These are phyloP conservation scores for Illadopsis cleaveri DNA, from an alignment of 2,113 vertebrate species.

Conservation along the genomic window DNA sequence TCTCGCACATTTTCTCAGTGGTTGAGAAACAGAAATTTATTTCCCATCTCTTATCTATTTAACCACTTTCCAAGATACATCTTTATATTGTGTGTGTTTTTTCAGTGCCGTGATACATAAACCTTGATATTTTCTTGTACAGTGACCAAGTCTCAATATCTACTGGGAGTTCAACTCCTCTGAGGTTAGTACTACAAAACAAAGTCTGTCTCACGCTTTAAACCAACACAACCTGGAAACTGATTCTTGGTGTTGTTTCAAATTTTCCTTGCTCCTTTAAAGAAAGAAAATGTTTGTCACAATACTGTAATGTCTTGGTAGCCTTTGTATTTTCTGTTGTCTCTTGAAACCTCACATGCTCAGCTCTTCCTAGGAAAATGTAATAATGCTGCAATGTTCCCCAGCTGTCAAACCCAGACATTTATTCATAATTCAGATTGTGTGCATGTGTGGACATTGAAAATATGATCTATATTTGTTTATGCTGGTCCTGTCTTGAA, in stretches of 20 bases:
- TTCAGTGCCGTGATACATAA: neutral
- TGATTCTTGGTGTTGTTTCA: neutral
- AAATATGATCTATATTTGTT: neutral
- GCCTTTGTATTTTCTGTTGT: neutral
- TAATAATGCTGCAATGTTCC: neutral
- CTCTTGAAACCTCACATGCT: neutral
- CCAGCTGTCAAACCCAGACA: neutral
- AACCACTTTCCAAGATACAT: neutral
- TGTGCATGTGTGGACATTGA: neutral
- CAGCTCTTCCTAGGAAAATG: neutral
- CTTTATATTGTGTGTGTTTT: accelerated
- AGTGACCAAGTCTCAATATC: neutral
- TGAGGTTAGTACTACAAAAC: neutral
- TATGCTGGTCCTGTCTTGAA: neutral
- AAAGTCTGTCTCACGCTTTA: neutral
- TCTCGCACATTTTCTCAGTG: neutral
- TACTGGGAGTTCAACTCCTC: neutral
- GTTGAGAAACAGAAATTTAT: neutral
- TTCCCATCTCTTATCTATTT: neutral
- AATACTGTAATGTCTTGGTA: neutral
- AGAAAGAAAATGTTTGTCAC: neutral
- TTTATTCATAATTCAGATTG: neutral
- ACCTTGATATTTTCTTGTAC: neutral
- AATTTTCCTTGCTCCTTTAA: neutral
- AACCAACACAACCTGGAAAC: neutral